Evolutionary conservation across 2,888 invertebrate species (phyloP).

Genomic region (Hetaerina titia): DNA sequence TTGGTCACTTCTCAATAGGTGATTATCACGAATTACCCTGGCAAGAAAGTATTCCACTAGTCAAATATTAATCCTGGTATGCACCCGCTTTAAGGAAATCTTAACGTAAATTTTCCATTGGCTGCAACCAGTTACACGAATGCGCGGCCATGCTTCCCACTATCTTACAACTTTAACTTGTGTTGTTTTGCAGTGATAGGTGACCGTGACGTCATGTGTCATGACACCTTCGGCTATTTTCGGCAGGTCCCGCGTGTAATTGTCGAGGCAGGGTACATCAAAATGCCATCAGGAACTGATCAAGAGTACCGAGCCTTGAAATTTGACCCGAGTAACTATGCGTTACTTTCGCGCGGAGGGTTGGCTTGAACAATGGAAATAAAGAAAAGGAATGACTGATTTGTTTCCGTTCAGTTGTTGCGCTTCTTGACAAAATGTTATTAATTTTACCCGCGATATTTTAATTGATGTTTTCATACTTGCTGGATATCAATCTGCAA

Average conservation of each 20-base stretch:
- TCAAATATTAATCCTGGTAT: not conserved
- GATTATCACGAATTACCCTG: constrained; percentile 56
- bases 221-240: constrained; percentile 72
- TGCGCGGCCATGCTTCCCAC: constrained; percentile 67
- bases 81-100: not conserved
- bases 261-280: constrained; percentile 67
- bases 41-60: constrained; percentile 14
- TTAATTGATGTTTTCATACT: not conserved
- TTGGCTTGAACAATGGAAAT: not conserved
- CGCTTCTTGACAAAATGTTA: not conserved
- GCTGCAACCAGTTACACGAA: constrained; percentile 43
- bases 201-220: constrained; percentile 72
- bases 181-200: constrained; percentile 70
- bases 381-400: not conserved
- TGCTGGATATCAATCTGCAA: not conserved
- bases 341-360: not conserved
- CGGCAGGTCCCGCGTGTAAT: constrained; percentile 71
- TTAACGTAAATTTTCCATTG: not conserved
- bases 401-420: not conserved
- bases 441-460: not conserved
- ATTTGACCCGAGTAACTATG: constrained; percentile 40
- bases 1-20: constrained; percentile 75
- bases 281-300: constrained; percentile 63
- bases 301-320: constrained; percentile 56
- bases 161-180: constrained; percentile 69